A percentile compares a stretch with the other conserved stretches of the same genome.
Conservation (phyloP, 2,888 invertebrate species). For the Choristoneura rosaceana region DNA sequence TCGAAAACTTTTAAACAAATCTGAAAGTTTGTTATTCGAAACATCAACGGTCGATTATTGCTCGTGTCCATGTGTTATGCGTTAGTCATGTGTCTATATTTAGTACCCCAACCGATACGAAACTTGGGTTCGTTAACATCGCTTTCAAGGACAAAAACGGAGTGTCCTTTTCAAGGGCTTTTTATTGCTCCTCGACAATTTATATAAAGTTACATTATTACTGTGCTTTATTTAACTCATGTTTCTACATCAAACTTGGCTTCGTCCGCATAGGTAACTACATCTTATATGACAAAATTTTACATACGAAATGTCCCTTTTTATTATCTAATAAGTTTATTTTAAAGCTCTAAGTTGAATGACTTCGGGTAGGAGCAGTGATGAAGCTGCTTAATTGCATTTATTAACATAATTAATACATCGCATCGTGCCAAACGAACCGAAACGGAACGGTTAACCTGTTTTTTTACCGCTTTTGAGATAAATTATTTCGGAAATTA, state of each 20-base stretch:
- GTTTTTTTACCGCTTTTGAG: slow-evolving; percentile 51
- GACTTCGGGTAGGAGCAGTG: slow-evolving; percentile 64
- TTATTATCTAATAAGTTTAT: slow-evolving; percentile 2
- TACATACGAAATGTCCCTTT: neutral
- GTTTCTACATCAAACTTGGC: neutral
- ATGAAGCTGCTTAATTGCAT: slow-evolving; percentile 70
- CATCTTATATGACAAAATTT: neutral
- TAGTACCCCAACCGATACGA: slow-evolving; percentile 65
- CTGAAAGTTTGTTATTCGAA: slow-evolving; percentile 54
- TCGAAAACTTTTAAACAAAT: slow-evolving; percentile 24
- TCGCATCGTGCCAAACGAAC: slow-evolving; percentile 71
- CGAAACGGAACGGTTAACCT: slow-evolving; percentile 66
- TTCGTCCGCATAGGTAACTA: neutral
- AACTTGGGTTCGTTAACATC: slow-evolving; percentile 71
- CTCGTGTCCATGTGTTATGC: slow-evolving; percentile 67
- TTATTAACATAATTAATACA: slow-evolving; percentile 80
- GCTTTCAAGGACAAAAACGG: slow-evolving; percentile 53
- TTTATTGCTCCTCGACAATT: slow-evolving; percentile 8
- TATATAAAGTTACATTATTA: slow-evolving; percentile 33
- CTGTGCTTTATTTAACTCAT: neutral
- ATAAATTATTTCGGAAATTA: slow-evolving; percentile 50
- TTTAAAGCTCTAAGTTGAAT: slow-evolving; percentile 64
- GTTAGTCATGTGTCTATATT: slow-evolving; percentile 77
- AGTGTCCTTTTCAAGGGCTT: slow-evolving; percentile 50
- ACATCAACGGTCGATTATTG: slow-evolving; percentile 55